These are phyloP conservation scores for Thereva nobilitata DNA, from an alignment of 2,888 invertebrate genomes.

Conservation along the genomic window DNA sequence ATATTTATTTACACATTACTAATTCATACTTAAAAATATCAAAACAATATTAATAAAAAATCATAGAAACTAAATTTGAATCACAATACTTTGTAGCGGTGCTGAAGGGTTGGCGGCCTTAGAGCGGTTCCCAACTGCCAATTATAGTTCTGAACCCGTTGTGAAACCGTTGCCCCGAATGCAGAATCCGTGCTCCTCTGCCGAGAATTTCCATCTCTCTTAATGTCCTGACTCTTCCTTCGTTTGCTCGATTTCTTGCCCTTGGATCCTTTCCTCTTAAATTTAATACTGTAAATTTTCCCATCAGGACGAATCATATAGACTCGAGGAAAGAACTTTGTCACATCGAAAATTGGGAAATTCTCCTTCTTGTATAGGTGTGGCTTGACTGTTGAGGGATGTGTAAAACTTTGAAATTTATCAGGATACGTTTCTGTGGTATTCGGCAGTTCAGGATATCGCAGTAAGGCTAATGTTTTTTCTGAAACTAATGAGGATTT, in stretches of 20 bases:
- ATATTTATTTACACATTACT: too few species aligned
- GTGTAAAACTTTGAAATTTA: slow-evolving; percentile 4
- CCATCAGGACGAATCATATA: slow-evolving; percentile 38
- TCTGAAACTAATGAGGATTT: slow-evolving; percentile 26
- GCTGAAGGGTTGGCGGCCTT: too few species aligned
- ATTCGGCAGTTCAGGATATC: background rate
- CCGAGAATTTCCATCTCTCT: background rate
- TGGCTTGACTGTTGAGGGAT: background rate
- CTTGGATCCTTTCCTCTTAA: slow-evolving; percentile 8
- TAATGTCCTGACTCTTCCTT: background rate
- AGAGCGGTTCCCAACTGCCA: too few species aligned
- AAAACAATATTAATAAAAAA: too few species aligned
- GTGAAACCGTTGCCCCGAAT: too few species aligned
- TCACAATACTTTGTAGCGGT: too few species aligned
- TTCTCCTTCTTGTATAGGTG: slow-evolving; percentile 6
- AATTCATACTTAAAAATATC: too few species aligned
- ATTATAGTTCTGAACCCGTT: too few species aligned
- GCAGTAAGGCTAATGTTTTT: slow-evolving; percentile 3
- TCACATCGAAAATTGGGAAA: slow-evolving; percentile 37
- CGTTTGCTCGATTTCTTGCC: background rate
- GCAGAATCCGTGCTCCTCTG: too few species aligned
- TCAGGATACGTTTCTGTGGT: background rate
- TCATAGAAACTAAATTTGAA: too few species aligned
- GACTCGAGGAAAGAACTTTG: slow-evolving; percentile 33
- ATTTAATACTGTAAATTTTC: slow-evolving; percentile 36